Conservation (phyloP, 2,113 vertebrate genomes). For the Edolisoma coerulescens region DNA sequence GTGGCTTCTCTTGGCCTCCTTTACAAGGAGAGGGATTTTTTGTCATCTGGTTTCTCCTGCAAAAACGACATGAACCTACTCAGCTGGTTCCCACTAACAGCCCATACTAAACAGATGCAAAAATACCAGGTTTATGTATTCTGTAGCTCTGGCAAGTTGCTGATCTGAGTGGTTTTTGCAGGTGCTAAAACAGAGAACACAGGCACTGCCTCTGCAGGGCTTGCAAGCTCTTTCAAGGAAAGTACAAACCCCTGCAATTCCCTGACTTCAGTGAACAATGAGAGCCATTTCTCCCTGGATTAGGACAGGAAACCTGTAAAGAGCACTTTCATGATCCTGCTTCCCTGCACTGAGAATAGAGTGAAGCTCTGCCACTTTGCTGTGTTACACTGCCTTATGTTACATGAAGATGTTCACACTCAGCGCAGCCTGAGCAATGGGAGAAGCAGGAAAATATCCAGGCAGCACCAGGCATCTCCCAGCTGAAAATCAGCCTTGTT, state of each 20-base stretch:
- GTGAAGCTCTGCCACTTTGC: neutral
- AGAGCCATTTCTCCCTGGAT: neutral
- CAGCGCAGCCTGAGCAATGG: neutral
- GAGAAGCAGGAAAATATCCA: neutral
- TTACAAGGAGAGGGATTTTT: neutral
- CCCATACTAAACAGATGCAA: conserved; percentile 43
- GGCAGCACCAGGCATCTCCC: neutral
- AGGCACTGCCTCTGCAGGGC: conserved; percentile 12
- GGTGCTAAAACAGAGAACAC: conserved; percentile 50
- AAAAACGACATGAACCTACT: neutral
- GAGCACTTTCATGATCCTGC: neutral
- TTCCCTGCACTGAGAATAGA: neutral
- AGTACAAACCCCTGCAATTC: neutral
- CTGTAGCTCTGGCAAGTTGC: conserved; percentile 49
- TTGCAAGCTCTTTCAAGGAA: conserved; percentile 9
- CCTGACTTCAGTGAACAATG: neutral
- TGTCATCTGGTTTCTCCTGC: neutral
- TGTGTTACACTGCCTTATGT: neutral
- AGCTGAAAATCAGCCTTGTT: neutral
- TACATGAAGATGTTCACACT: accelerated
- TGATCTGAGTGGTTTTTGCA: conserved; percentile 56
- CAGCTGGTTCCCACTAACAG: conserved; percentile 33
- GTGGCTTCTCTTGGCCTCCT: neutral
- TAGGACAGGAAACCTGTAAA: neutral
- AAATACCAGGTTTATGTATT: conserved; percentile 41